These are phyloP conservation scores for Popillia japonica DNA, from an alignment of 1,140 invertebrate species.

Conservation along the genomic window DNA sequence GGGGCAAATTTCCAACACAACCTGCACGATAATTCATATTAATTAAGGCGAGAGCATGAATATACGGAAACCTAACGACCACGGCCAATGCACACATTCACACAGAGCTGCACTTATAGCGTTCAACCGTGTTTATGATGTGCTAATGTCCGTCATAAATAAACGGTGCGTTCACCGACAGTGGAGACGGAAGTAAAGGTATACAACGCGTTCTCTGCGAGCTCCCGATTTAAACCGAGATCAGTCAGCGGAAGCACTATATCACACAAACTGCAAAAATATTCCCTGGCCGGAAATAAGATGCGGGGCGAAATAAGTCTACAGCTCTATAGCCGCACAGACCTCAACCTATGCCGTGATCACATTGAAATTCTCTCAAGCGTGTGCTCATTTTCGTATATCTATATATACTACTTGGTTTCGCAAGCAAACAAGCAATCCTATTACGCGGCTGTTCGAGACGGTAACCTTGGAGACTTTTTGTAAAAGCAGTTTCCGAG, in stretches of 20 bases:
- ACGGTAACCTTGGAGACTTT: constrained; percentile 5
- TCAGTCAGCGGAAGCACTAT: constrained; percentile 35
- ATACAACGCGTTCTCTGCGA: not conserved
- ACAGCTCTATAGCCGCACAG: not conserved
- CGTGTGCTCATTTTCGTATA: constrained; percentile 1
- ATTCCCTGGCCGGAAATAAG: constrained; percentile 39
- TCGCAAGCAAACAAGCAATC: constrained; percentile 25
- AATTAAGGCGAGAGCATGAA: constrained; percentile 6
- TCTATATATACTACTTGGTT: not conserved
- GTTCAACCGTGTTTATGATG: constrained; percentile 35
- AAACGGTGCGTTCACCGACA: constrained; percentile 6
- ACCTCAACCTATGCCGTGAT: constrained; percentile 21
- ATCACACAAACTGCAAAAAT: constrained; percentile 40
- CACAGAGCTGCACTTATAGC: not conserved
- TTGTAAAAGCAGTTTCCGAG: too few species aligned
- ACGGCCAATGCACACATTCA: constrained; percentile 18
- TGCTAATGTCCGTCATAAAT: constrained; percentile 38
- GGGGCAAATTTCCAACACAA: constrained; percentile 10
- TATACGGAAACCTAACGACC: not conserved
- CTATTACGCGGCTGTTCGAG: not conserved
- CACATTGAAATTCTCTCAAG: constrained; percentile 26
- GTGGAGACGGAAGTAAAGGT: constrained; percentile 26
- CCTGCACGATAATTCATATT: constrained; percentile 19
- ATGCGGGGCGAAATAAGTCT: constrained; percentile 23
- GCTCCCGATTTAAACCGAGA: constrained; percentile 38